Evolutionary conservation across 2,797 vertebrate genomes (phyloP), one percentile per base, ranked within the genome.

Genomic region (Acanthiza pusilla): DNA sequence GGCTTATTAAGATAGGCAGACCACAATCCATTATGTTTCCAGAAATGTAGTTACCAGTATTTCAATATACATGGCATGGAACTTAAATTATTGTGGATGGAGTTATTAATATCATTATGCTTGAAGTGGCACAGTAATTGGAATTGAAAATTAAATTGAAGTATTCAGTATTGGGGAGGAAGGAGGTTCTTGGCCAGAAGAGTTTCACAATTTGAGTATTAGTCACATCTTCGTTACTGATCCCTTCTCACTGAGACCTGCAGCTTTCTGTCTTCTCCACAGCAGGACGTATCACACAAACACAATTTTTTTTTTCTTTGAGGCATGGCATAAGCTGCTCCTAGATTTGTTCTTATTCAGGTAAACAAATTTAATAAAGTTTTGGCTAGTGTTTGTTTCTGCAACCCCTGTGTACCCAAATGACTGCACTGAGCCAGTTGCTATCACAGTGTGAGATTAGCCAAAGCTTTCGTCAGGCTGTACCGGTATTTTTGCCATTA

Each of bases 171-270:
- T 0, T 30, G 50, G 27, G 47, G 32, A 92, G 57, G 70, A 87
- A 88, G 78, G 40, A 83, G 21, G 21, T 73, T 89, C 40, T 55
- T 81, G 78, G 76, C 79, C 73, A 68, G 85, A 86, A 50, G 50
- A 85, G 60, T 93, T 96, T 95, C 66, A 50, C 82, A 81, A 72
- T 88, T 66, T 75, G 47, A 55, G 16, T 42, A 51, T 95, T 92
- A 94, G 91, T 96, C 92, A 92, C 71, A n/a, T 94, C 73, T 81
- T 93, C n/a, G 30, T 91, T 88, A 66, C 57, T 34, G 77, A 80
- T 83, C 47, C 50, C 48, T 77, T 51, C 75, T 85, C 58, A 51
- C 73, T 85, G 85, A 84, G 93, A 73, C 58, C 25, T 88, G 79
- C 76, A 89, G 54, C 79, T 11, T 83, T 81, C 71, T 68, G 62